Evolutionary conservation across 2,888 invertebrate genomes (phyloP), one percentile per base, ranked within the genome.

Genomic region (Andrena flavipes): DNA sequence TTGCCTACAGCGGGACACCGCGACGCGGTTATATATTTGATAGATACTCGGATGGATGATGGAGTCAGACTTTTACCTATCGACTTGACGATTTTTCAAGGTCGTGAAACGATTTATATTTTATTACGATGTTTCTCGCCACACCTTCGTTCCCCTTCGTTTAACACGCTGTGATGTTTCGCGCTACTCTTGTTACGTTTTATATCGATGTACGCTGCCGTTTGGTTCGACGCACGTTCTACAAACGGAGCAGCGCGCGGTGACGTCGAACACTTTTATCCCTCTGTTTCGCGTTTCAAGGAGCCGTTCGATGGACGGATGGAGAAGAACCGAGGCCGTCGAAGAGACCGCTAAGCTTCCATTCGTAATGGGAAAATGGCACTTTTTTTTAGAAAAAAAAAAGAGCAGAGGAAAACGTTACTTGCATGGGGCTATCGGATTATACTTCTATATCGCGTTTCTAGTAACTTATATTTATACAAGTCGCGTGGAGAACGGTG

Each of bases 151-250:
- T 74, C 73, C 73, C 60, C 67, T 64, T 80, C 70, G 48, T 68
- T 79, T 51, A 73, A 80, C 67, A 74, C 76, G 63, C 84, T 84
- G 84, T 84, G 84, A 84, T 84, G 84, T 80, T 76, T 76, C 67
- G 84, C 80, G 76, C 74, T 84, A 80, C 65, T 80, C 75, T 84
- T 80, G 84, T 84, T 84, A 84, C 84, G 80, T 84, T 84, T 80
- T 84, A 42, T 79, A 84, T 70, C 70, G 65, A 82, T 82, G 73
- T 76, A 77, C 62, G 81, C 51, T 80, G 35, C 62, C 71, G 80
- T 81, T 72, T 56, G 62, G 68, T 62, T 73, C 68, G 62, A 54
- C n/a, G 62, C 73, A 63, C 62, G 8, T 23, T 42, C 62, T 2
- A 33, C 56, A 70, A 59, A 73, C 67, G 67, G 62, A 30, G 35